Evolutionary conservation across 2,888 invertebrate genomes (phyloP), one percentile per base, ranked within the genome.

Genomic region (Chirona hameri): DNA sequence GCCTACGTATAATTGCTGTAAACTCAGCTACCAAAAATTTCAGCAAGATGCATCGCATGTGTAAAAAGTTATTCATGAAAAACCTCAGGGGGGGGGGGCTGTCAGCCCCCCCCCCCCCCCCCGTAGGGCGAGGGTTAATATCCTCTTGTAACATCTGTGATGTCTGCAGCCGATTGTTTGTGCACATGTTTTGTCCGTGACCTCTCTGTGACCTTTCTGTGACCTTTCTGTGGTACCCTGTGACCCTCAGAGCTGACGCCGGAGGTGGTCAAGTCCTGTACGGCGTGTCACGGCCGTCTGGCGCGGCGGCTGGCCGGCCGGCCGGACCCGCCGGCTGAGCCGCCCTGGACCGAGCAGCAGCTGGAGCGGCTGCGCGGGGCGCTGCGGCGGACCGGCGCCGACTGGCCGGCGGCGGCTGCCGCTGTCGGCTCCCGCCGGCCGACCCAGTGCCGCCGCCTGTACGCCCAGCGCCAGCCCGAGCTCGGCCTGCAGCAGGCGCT

Each of bases 211-310:
- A n/a, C n/a, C n/a, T n/a, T n/a, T n/a, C n/a, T n/a, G 72, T 52
- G 52, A 52, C 52, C 10, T 14, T 14, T 12, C 52, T 14, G 14
- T 14, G 52, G 7, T 52, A 14, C 52, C 52, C 52, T 52, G 18
- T 24, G 7, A 24, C 21, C 65, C 21, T 52, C 90, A 93, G 95
- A 95, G 89, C 93, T 98, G 86, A 94, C 96, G n/a, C 91, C 91
- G 85, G 94, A 94, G 85, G 92, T 94, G 24, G 94, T 93, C 84
- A 97, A 97, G 87, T 97, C 97, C 87, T 98, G 98, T 88, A 92
- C 97, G 82, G 95, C 96, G 24, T 99, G 98, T 88, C 94, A 95
- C 89, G 98, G 96, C 89, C 92, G 97, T 85, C 96, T 98, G 86
- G 93, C 94, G 7, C 91, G 97, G 52, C 91, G 95, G 85, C 88